Base-by-base conservation (phyloP, 2,113 vertebrate species). In the Pachypanchax playfairii region DNA sequence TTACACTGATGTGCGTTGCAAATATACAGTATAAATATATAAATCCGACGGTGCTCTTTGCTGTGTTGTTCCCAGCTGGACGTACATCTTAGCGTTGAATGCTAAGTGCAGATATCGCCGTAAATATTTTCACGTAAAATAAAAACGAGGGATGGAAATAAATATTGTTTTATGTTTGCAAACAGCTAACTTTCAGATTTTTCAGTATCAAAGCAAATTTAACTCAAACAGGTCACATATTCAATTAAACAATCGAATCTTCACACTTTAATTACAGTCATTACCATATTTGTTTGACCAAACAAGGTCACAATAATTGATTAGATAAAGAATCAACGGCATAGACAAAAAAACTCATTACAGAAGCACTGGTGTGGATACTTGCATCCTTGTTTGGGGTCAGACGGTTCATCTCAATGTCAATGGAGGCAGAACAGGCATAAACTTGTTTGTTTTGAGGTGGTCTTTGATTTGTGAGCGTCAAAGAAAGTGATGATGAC, bases 361-460 rank as follows among this genome's bases (percentile, higher is more conserved):
- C 65, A 51, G 85, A 81, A 75, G 78, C 83, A 84, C 4, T 54
- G 73, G 60, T 63, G 78, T 86, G 74, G 70, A 82, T 82, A 84
- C 83, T 79, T 65, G 70, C 70, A 65, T 59, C 58, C 80, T 81
- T 87, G 86, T 89, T 86, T 81, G 73, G 87, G n/a, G 87, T 86
- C 73, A 76, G 52, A 79, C 70, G 64, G 74, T 85, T 88, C 73
- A 88, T 82, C 85, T 79, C 89, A 91, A 91, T 89, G 89, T 87
- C 87, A 67, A 69, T 50, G 80, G 75, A 82, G 79, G 70, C 78
- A 82, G 79, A 83, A 80, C 69, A 75, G 79, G 61, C 82, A 80
- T 75, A 57, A 81, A 88, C 65, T 68, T 84, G 81, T 90, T 91
- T 90, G 84, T 87, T 83, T 80, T 82, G 84, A 82, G 83, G 77